Percentiles rank a stretch among this genome's conserved stretches.
phyloP scores from a whole-genome alignment of 2,888 invertebrate species.

The Autographa gamma region DNA sequence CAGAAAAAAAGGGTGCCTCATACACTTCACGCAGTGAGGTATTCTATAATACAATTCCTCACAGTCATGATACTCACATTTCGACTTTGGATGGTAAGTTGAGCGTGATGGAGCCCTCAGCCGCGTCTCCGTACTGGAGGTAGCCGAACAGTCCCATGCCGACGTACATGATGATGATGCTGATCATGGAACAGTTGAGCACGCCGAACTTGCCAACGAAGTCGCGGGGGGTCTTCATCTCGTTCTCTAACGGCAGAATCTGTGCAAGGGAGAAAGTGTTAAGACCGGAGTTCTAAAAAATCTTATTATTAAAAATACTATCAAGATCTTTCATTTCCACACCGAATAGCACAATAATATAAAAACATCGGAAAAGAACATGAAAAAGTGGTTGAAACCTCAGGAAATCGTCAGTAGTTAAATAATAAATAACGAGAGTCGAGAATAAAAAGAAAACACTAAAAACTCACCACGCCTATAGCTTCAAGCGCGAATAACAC shows the following conservation, averaged over 20 bases:
- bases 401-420: neutral
- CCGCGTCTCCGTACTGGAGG: conserved; percentile 92
- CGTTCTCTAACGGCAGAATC: conserved; percentile 97
- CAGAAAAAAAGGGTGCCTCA: too few species aligned
- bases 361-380: too few species aligned
- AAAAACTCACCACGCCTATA: conserved; percentile 94
- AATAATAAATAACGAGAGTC: neutral
- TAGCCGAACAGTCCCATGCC: conserved; percentile 97
- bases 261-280: too few species aligned
- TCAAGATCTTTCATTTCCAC: too few species aligned
- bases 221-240: conserved; percentile 95
- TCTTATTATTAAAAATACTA: too few species aligned
- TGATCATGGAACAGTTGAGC: conserved; percentile 94
- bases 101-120: conserved; percentile 95
- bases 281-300: too few species aligned
- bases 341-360: too few species aligned
- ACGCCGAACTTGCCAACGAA: conserved; percentile 95
- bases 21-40: too few species aligned
- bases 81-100: conserved; percentile 92
- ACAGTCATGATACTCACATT: conserved; percentile 83
- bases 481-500: conserved; percentile 98
- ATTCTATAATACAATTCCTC: too few species aligned
- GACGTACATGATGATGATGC: conserved; percentile 95
- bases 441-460: neutral
- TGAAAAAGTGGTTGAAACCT: too few species aligned